Conservation (phyloP, 2,797 vertebrate genomes). For the Spinibarbus caldwelli region DNA sequence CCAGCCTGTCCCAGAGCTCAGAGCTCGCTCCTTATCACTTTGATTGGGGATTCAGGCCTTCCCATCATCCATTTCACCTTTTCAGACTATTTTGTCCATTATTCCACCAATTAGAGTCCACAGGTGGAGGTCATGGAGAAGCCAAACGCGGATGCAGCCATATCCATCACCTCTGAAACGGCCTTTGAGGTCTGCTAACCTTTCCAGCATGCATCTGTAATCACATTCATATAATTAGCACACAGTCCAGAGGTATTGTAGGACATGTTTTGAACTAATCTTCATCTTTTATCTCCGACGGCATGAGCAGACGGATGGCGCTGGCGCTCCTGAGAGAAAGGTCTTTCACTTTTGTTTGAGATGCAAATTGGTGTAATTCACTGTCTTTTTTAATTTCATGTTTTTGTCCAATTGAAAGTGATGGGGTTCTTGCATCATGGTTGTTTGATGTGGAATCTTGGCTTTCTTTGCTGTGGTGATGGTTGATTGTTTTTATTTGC, state of each 20-base stretch:
- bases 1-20: slow-evolving; percentile 39
- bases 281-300: slow-evolving; percentile 27
- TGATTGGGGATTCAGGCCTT: slow-evolving; percentile 66
- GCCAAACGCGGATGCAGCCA: slow-evolving; percentile 69
- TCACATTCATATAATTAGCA: slow-evolving; percentile 15
- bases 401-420: background rate
- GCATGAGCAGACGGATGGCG: slow-evolving; percentile 40
- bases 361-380: slow-evolving; percentile 62
- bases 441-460: slow-evolving; percentile 42
- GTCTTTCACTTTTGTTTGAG: slow-evolving; percentile 35
- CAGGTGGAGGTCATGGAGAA: slow-evolving; percentile 84
- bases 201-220: slow-evolving; percentile 66
- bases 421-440: slow-evolving; percentile 31
- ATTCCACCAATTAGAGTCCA: slow-evolving; percentile 71
- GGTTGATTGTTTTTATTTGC: slow-evolving; percentile 3
- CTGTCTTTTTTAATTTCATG: slow-evolving; percentile 58
- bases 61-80: slow-evolving; percentile 83
- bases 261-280: slow-evolving; percentile 50
- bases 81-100: slow-evolving; percentile 74
- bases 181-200: slow-evolving; percentile 84
- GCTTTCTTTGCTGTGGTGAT: slow-evolving; percentile 23
- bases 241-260: background rate
- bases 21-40: slow-evolving; percentile 40
- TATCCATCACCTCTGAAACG: slow-evolving; percentile 66
- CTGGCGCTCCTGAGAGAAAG: slow-evolving; percentile 39